These are phyloP conservation scores for Mesembrinibis cayennensis DNA, from an alignment of 2,113 vertebrate genomes.

Conservation along the genomic window DNA sequence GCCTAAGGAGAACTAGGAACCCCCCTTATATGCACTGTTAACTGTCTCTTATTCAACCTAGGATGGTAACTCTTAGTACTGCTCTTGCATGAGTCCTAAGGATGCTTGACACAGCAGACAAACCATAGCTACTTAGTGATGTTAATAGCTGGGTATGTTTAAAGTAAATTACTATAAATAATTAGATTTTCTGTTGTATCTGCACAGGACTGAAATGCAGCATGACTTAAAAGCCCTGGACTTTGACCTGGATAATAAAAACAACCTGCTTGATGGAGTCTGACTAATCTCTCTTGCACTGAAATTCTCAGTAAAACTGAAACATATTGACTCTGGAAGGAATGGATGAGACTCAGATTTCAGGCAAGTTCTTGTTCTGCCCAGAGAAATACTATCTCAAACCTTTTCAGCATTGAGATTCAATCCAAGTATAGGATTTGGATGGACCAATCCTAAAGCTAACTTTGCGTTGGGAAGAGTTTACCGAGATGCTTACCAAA, in stretches of 20 bases:
- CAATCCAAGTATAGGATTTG: not conserved
- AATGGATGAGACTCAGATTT: not conserved
- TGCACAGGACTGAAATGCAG: not conserved
- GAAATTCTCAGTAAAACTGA: constrained; percentile 38
- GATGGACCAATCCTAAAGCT: not conserved
- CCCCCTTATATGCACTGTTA: not conserved
- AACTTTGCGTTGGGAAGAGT: not conserved
- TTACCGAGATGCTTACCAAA: not conserved
- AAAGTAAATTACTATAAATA: not conserved
- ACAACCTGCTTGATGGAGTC: constrained; percentile 8
- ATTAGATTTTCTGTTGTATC: constrained; percentile 8
- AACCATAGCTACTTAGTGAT: not conserved
- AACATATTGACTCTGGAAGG: constrained; percentile 19
- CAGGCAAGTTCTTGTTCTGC: not conserved
- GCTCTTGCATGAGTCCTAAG: not conserved
- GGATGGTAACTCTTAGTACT: not conserved
- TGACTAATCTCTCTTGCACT: not conserved
- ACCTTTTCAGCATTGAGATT: not conserved
- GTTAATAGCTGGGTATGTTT: not conserved
- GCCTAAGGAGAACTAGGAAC: not conserved
- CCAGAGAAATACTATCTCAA: not conserved
- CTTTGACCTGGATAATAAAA: constrained; percentile 52
- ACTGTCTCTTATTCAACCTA: not conserved
- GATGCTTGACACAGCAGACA: not conserved
- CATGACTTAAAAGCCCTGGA: not conserved